These are phyloP conservation scores for Palloptera scutellata DNA, from an alignment of 2,888 invertebrate genomes.

Conservation along the genomic window DNA sequence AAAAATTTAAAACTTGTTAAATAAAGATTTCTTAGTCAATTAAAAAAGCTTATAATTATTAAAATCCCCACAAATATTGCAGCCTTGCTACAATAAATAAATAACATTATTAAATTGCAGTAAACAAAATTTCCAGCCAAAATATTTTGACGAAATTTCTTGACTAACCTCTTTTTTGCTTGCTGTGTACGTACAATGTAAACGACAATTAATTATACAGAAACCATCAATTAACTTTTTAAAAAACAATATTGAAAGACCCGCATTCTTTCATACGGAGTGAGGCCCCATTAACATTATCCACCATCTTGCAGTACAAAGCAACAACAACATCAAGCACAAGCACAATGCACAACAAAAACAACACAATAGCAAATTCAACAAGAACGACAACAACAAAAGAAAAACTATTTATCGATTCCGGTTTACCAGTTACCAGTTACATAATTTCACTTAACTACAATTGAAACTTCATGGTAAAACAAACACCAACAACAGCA, in stretches of 20 bases:
- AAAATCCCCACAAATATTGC: too few relatives aligned
- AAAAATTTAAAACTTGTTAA: too few relatives aligned
- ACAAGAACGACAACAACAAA: too few relatives aligned
- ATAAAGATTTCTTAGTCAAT: too few relatives aligned
- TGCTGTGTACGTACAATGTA: neutral
- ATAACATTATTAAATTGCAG: too few relatives aligned
- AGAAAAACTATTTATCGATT: slow-evolving; percentile 48
- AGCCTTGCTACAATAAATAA: too few relatives aligned
- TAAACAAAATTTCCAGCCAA: too few relatives aligned
- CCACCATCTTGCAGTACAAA: slow-evolving; percentile 42
- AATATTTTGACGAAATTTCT: too few relatives aligned
- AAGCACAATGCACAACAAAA: slow-evolving; percentile 2
- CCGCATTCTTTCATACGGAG: slow-evolving; percentile 6
- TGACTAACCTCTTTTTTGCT: neutral
- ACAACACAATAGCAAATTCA: too few relatives aligned
- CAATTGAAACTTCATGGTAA: slow-evolving; percentile 1
- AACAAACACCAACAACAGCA: slow-evolving; percentile 19
- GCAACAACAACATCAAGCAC: neutral
- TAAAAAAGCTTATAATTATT: too few relatives aligned
- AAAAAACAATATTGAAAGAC: neutral
- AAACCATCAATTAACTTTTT: slow-evolving; percentile 20
- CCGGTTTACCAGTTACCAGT: slow-evolving; percentile 47
- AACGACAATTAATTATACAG: slow-evolving; percentile 9
- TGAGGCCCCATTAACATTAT: slow-evolving; percentile 25
- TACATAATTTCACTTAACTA: slow-evolving; percentile 53